Base-by-base conservation (phyloP, 1,140 invertebrate species). In the Mya arenaria region DNA sequence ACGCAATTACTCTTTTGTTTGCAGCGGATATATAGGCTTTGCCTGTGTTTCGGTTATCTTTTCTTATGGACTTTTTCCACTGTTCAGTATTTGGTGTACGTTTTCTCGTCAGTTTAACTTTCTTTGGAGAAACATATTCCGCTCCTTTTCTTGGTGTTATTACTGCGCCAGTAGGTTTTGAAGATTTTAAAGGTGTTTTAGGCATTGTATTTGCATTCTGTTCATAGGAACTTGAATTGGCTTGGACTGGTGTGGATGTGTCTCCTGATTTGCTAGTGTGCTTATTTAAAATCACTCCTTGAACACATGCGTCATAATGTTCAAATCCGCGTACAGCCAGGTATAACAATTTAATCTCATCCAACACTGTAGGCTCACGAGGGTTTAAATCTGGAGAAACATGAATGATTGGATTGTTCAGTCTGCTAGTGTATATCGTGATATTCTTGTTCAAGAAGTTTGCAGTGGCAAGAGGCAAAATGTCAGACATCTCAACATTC, bases 21-120 rank as follows among this genome's bases (percentile, higher is more conserved):
- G 1, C 34, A 66, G 32, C 65, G n/a, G n/a, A n/a, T 30, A 36
- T 34, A 36, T 77, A 65, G 6, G 41, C 58, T 10, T 17, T 52
- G 19, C 41, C 58, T 25, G 15, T 30, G 4, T 32, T 30, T n/a
- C 60, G 17, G 17, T 52, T 48, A 17, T n/a, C 8, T 25, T 77
- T 77, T 8, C 60, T 23, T 32, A 77, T 48, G 65, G 41, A 62
- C n/a, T 32, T 44, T 32, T 65, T 77, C 73, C 73, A 77, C 28
- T 44, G 41, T 48, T 30, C 58, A 19, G 74, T 39, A 63, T 65
- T 44, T n/a, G 73, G 37, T 32, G 25, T 77, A 0, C 48, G 63
- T 37, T 65, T 66, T 66, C 74, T 39, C 32, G 25, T 52, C 10
- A 28, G 36, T 36, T n/a, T 77, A 15, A 44, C 52, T 48, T 37